Conservation (phyloP, 2,888 invertebrate genomes). For the Rhorus exstirpatorius region DNA sequence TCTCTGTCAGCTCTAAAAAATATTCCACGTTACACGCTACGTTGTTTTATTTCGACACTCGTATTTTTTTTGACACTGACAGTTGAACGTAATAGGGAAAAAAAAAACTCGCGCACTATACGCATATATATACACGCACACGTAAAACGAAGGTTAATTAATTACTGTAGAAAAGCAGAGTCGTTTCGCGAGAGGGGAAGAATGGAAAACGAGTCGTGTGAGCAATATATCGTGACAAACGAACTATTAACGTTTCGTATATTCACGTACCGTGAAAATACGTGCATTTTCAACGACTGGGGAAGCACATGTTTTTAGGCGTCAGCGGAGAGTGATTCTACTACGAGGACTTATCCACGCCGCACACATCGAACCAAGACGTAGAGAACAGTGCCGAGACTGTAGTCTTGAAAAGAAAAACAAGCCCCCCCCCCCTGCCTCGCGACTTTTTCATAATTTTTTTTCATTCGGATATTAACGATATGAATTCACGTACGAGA, state of each 20-base stretch:
- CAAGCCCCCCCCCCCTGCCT: too few species aligned
- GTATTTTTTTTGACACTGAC: conserved; percentile 29
- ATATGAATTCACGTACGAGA: not conserved
- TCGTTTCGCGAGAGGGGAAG: not conserved
- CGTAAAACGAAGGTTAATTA: conserved; percentile 1
- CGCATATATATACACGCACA: not conserved
- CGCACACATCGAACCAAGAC: too few species aligned
- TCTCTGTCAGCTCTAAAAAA: conserved; percentile 37
- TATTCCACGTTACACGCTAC: not conserved
- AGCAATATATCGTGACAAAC: conserved; percentile 58
- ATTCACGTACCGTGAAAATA: conserved; percentile 50
- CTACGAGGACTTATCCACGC: too few species aligned
- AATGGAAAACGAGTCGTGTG: conserved; percentile 4
- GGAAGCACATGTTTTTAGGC: too few species aligned
- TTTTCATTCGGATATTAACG: too few species aligned
- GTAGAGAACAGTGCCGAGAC: too few species aligned
- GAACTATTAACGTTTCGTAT: conserved; percentile 51
- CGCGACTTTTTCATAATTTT: too few species aligned
- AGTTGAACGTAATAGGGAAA: conserved; percentile 28
- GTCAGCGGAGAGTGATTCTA: too few species aligned
- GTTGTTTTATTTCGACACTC: conserved; percentile 26
- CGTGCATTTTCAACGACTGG: too few species aligned
- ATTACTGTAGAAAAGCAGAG: not conserved
- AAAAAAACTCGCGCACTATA: conserved; percentile 28
- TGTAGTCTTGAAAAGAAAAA: too few species aligned